These are phyloP conservation scores for Dysmachus trigonus DNA, from an alignment of 2,888 invertebrate species.

Conservation along the genomic window DNA sequence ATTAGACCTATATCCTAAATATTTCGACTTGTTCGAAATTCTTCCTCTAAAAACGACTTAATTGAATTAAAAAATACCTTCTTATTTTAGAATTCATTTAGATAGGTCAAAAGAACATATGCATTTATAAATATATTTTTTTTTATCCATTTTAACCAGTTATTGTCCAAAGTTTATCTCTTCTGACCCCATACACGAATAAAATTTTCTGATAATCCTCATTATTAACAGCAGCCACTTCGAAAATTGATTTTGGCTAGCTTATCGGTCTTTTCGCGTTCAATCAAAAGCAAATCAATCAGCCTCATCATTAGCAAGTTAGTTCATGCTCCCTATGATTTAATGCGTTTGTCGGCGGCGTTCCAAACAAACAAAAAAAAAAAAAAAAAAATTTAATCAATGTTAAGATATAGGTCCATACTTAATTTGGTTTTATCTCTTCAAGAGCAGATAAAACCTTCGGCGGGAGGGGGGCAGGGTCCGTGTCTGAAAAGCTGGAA, in stretches of 20 bases:
- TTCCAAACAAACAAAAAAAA: neutral
- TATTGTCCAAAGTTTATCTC: neutral
- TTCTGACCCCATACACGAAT: neutral
- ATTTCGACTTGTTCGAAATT: too few relatives aligned
- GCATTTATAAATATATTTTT: too few relatives aligned
- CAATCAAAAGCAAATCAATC: neutral
- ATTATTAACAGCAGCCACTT: neutral
- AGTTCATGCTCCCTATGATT: neutral
- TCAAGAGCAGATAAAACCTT: neutral
- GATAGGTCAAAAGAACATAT: too few relatives aligned
- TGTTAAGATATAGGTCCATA: neutral
- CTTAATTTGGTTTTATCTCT: conserved; percentile 6
- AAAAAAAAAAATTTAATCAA: neutral
- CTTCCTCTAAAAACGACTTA: too few relatives aligned
- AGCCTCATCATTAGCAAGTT: neutral
- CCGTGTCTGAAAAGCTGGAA: neutral
- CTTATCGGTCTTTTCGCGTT: neutral
- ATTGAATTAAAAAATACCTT: too few relatives aligned
- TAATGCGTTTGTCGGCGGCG: neutral
- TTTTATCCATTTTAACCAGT: too few relatives aligned
- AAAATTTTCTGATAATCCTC: neutral
- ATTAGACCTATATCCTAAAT: too few relatives aligned
- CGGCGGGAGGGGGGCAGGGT: neutral
- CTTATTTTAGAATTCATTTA: too few relatives aligned
- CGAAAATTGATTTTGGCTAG: neutral